Base-by-base conservation (phyloP, 2,797 vertebrate species). In the Microtus californicus region DNA sequence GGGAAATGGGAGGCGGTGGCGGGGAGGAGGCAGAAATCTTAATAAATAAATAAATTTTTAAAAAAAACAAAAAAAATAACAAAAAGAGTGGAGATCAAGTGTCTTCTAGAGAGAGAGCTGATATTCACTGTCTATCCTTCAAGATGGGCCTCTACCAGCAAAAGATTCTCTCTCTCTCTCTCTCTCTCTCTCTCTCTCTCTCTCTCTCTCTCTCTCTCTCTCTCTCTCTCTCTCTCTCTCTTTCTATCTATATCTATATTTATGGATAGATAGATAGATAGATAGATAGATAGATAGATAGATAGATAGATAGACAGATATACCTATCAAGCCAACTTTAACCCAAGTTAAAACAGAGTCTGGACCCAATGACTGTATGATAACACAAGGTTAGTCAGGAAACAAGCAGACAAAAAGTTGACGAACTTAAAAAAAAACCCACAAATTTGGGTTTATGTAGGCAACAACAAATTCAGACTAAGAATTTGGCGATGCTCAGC, bases 401-500 rank as follows among this genome's bases (percentile, higher is more conserved):
- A 88, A 92, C 3, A 88, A 4, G 1, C 51, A 85, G 51, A 80
- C 6, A 69, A 59, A 61, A 45, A 67, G 45, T 90, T 65, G 48
- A 82, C 6, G 67, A 67, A 43, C 29, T 80, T 45, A 80, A 76
- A 94, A 88, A 88, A 74, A 48, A 19, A 90, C 21, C 23, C 6
- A 6, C 29, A 86, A 43, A 91, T 12, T 82, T 87, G 34, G 14
- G 71, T 83, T 73, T 51, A 81, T 31, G 2, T 13, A 95, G 81
- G 67, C 34, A 87, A 76, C 43, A 48, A 27, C 89, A 56, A 48
- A 37, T 92, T 92, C 31, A 90, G 56, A 27, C 27, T 94, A 59
- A 83, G 77, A 91, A 82, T 91, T 95, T 74, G 88, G 56, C 56
- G 31, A 63, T 56, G 86, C 21, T 81, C 93, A 92, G 78, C 80